Conservation (phyloP, 1,140 invertebrate genomes). For the Pentalonia nigronervosa region DNA sequence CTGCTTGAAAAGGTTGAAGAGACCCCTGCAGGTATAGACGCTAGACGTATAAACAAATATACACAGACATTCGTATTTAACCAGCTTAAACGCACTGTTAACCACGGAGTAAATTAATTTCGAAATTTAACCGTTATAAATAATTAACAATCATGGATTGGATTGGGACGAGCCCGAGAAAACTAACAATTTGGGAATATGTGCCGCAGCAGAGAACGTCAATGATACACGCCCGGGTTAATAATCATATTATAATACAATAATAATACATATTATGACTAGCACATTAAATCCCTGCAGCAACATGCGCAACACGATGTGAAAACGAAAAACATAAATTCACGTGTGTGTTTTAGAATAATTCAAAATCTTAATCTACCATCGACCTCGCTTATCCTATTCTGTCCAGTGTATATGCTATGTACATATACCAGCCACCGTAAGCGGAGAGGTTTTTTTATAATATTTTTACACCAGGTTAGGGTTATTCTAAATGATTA, state of each 20-base stretch:
- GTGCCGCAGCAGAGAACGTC: background rate
- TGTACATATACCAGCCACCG: too few relatives aligned
- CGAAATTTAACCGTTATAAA: background rate
- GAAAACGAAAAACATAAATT: background rate
- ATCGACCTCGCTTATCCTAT: background rate
- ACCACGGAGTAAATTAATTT: conserved; percentile 10
- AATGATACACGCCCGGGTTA: background rate
- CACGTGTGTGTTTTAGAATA: background rate
- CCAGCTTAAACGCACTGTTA: background rate
- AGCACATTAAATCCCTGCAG: background rate
- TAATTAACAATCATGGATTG: conserved; percentile 8
- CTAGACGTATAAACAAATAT: background rate
- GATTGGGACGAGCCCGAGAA: background rate
- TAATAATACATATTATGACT: background rate
- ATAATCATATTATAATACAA: background rate
- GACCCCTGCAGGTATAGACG: too few relatives aligned
- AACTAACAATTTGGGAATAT: background rate
- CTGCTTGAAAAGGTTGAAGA: too few relatives aligned
- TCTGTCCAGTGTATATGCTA: too few relatives aligned
- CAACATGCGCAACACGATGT: background rate
- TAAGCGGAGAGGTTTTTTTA: too few relatives aligned
- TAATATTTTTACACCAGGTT: too few relatives aligned
- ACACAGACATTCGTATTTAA: background rate
- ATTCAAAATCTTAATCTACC: background rate
- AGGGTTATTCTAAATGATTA: too few relatives aligned